Evolutionary conservation across 2,888 invertebrate genomes (phyloP).

Genomic region (Ommatoiulus sabulosus): DNA sequence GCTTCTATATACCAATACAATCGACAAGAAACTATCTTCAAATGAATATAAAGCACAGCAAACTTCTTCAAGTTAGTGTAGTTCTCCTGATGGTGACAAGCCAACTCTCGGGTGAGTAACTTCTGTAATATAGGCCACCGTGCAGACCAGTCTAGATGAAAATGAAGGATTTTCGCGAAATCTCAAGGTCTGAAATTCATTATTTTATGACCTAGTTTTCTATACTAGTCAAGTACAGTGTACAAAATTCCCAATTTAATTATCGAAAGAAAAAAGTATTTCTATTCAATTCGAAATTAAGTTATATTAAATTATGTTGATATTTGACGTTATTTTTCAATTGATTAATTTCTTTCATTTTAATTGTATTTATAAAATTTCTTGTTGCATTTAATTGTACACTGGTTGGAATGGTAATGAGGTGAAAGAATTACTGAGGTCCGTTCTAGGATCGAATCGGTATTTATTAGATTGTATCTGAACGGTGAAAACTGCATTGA

Average conservation of each 20-base stretch:
- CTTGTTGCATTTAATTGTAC: not conserved
- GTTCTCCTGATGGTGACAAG: not conserved
- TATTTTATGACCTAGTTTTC: constrained; percentile 23
- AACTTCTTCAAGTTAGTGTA: not conserved
- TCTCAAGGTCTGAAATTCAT: constrained; percentile 26
- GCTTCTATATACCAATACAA: not conserved
- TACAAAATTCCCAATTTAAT: not conserved
- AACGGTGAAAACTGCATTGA: not conserved
- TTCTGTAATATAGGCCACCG: not conserved
- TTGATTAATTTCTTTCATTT: not conserved
- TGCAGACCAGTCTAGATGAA: not conserved
- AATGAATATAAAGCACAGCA: not conserved
- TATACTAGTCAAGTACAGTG: no score
- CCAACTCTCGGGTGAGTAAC: constrained; percentile 23
- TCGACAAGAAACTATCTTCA: not conserved
- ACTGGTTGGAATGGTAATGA: no score
- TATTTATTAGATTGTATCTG: not conserved
- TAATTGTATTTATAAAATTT: not conserved
- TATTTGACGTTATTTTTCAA: not conserved
- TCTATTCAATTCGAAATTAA: no score
- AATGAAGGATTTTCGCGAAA: not conserved
- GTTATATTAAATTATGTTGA: no score
- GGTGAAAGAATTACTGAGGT: not conserved
- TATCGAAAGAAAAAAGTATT: not conserved
- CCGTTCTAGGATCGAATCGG: not conserved